phyloP scores from a whole-genome alignment of 2,797 vertebrate species.

The Chelon auratus region DNA sequence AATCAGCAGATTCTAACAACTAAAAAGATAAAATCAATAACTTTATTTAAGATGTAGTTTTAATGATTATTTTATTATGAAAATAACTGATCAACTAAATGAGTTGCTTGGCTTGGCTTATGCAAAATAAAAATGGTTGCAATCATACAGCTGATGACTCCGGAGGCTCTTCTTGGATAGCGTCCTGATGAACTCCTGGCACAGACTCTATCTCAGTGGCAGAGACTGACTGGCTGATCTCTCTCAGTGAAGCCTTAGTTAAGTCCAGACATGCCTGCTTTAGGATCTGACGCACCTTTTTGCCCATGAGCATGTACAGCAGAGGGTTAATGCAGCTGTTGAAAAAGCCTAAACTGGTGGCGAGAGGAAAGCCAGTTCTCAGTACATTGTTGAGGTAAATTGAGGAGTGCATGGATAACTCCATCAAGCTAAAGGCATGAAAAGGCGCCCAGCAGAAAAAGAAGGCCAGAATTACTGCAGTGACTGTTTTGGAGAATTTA shows the following conservation, averaged over 20 bases:
- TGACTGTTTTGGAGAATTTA: constrained; percentile 91
- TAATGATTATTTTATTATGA: background rate
- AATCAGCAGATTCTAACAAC: constrained; percentile 11
- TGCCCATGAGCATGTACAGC: constrained; percentile 92
- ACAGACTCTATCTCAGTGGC: constrained; percentile 85
- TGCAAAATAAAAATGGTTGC: constrained; percentile 13
- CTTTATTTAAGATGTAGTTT: background rate
- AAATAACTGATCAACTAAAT: constrained; percentile 17
- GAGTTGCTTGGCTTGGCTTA: background rate
- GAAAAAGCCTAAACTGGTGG: constrained; percentile 93
- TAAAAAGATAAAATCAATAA: background rate
- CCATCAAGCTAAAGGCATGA: constrained; percentile 93
- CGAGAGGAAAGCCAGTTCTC: constrained; percentile 90
- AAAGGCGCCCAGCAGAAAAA: constrained; percentile 95
- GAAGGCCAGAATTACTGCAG: constrained; percentile 91
- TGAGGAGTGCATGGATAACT: constrained; percentile 88
- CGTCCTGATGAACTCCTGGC: constrained; percentile 43
- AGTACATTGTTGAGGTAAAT: constrained; percentile 80
- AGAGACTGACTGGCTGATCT: constrained; percentile 90
- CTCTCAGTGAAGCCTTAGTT: constrained; percentile 91
- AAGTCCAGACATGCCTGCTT: constrained; percentile 87
- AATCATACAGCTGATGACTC: constrained; percentile 72
- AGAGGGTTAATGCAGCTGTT: constrained; percentile 97
- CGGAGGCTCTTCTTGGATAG: constrained; percentile 63
- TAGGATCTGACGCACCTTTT: constrained; percentile 88